Conservation (phyloP, 2,113 vertebrate species). For the Sinocyclocheilus maitianheensis region DNA sequence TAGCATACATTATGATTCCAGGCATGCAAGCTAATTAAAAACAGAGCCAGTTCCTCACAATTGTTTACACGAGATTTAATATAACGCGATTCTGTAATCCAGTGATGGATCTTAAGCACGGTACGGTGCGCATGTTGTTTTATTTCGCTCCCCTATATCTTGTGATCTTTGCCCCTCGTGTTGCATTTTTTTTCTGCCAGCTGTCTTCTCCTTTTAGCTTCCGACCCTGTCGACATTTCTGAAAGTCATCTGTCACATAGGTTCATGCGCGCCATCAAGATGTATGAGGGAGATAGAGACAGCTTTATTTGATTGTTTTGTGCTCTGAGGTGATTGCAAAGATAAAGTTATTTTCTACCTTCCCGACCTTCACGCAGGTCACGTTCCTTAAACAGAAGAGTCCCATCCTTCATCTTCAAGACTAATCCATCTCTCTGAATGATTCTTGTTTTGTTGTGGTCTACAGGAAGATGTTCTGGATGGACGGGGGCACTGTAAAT, state of each 20-base stretch:
- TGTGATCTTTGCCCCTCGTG: not conserved
- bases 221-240: slow-evolving; percentile 24
- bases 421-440: not conserved
- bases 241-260: slow-evolving; percentile 41
- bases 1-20: slow-evolving; percentile 23
- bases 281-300: slow-evolving; percentile 26
- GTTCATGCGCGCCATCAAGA: slow-evolving; percentile 29
- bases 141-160: not conserved
- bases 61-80: slow-evolving; percentile 22
- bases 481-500: slow-evolving; percentile 85
- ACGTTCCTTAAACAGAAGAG: not conserved
- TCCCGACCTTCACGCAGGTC: not conserved
- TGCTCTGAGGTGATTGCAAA: slow-evolving; percentile 15
- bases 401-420: not conserved
- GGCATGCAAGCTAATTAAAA: slow-evolving; percentile 6
- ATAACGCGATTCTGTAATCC: slow-evolving; percentile 3
- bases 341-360: slow-evolving; percentile 28
- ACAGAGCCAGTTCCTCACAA: not conserved
- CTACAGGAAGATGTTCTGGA: slow-evolving; percentile 87
- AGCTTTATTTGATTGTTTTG: slow-evolving; percentile 43
- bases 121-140: not conserved
- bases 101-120: not conserved
- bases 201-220: slow-evolving; percentile 19
- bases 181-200: not conserved
- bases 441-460: slow-evolving; percentile 22